Percentiles rank a stretch among this genome's conserved stretches.
phyloP scores from a whole-genome alignment of 2,797 vertebrate species.

The Spinibarbus caldwelli region DNA sequence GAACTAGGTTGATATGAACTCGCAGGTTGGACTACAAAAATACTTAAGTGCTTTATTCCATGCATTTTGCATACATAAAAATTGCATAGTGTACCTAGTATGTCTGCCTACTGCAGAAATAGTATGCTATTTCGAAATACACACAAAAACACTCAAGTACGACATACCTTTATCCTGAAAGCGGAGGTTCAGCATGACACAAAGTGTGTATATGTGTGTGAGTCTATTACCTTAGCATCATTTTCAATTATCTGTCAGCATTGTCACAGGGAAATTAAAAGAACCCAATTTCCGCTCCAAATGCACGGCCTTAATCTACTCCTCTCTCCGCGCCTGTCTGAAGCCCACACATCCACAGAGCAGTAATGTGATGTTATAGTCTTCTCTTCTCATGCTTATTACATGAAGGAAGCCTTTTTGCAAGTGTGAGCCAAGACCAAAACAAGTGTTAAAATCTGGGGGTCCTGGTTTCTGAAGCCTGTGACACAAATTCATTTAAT shows the following conservation, averaged over 20 bases:
- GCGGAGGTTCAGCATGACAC: background rate
- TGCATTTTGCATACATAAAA: background rate
- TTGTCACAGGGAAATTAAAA: slow-evolving; percentile 37
- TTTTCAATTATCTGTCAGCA: slow-evolving; percentile 43
- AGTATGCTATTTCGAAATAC: background rate
- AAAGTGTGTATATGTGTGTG: slow-evolving; percentile 6
- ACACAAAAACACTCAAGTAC: background rate
- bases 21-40: background rate
- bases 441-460: slow-evolving; percentile 11
- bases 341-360: slow-evolving; percentile 8
- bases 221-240: slow-evolving; percentile 13
- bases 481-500: slow-evolving; percentile 2
- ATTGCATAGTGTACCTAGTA: too few species aligned
- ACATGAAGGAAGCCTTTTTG: background rate
- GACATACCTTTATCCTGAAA: too few species aligned
- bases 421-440: slow-evolving; percentile 6
- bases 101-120: background rate
- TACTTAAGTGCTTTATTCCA: background rate
- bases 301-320: slow-evolving; percentile 12
- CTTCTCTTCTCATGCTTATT: background rate
- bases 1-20: background rate
- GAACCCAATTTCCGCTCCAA: slow-evolving; percentile 36
- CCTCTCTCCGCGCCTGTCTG: background rate
- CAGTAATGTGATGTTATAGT: slow-evolving; percentile 1
- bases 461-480: slow-evolving; percentile 1